These are phyloP conservation scores for Aselliscus stoliczkanus DNA, from an alignment of 2,797 vertebrate species.

Conservation along the genomic window DNA sequence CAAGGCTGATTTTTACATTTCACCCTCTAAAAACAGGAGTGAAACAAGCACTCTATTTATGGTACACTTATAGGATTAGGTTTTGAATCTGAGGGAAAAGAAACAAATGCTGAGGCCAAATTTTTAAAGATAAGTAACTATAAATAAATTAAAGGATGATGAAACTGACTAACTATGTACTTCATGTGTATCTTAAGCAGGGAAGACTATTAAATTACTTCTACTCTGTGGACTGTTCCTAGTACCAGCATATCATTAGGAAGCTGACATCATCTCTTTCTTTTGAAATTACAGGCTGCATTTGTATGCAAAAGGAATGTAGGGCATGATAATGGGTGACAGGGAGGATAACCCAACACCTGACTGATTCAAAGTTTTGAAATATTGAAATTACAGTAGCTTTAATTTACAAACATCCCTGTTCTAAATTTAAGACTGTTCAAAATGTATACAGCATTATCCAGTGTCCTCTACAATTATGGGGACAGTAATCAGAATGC, in stretches of 20 bases:
- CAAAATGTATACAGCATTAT: not conserved
- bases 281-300: conserved; percentile 16
- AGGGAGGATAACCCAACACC: not conserved
- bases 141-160: conserved; percentile 52
- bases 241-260: conserved; percentile 15
- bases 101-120: not conserved
- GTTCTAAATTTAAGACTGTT: not conserved
- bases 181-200: not conserved
- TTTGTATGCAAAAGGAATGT: conserved; percentile 8
- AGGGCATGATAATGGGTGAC: not conserved
- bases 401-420: conserved; percentile 43
- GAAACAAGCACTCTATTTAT: not conserved
- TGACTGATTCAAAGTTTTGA: not conserved
- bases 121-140: conserved; percentile 32
- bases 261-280: conserved; percentile 58
- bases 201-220: conserved; percentile 34
- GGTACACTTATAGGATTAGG: not conserved
- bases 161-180: conserved; percentile 23
- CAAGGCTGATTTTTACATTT: conserved; percentile 13
- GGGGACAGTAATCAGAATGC: not conserved
- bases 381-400: not conserved
- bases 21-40: not conserved
- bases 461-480: not conserved
- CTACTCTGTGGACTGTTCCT: not conserved
- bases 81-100: conserved; percentile 30